phyloP scores from a whole-genome alignment of 1,140 invertebrate genomes.

The Goniozus legneri region DNA sequence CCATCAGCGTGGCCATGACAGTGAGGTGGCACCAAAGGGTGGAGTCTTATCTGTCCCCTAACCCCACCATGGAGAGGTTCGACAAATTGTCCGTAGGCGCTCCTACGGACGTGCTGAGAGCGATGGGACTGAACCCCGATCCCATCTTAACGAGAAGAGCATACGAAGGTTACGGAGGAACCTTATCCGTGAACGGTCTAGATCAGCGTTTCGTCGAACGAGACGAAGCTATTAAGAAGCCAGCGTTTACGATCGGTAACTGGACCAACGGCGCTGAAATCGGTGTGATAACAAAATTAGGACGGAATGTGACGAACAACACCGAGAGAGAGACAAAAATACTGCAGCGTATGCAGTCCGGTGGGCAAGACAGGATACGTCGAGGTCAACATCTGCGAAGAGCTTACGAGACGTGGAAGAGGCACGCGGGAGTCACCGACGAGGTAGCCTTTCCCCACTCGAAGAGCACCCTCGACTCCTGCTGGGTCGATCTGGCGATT shows the following conservation, averaged over 20 bases:
- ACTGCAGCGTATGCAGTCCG: neutral
- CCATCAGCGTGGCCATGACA: no score
- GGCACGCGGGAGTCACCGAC: neutral
- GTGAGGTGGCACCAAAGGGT: neutral
- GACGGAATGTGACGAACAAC: neutral
- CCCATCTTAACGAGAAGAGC: neutral
- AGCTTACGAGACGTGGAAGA: neutral
- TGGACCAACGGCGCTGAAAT: neutral
- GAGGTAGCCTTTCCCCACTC: neutral
- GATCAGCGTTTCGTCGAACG: neutral
- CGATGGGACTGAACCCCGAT: neutral
- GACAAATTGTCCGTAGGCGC: neutral
- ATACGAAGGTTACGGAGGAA: neutral
- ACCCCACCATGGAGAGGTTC: no score
- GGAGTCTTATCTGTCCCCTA: neutral
- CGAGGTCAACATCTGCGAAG: no score
- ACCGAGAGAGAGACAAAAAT: neutral
- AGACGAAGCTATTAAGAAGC: neutral
- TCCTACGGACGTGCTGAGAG: neutral
- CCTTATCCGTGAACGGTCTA: neutral
- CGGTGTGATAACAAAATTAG: neutral
- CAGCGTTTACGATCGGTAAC: neutral
- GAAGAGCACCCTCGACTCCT: neutral
- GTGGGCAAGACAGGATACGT: neutral
- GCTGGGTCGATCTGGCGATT: no score